Conservation (phyloP, 2,797 vertebrate genomes). For the Cephalopachus bancanus region DNA sequence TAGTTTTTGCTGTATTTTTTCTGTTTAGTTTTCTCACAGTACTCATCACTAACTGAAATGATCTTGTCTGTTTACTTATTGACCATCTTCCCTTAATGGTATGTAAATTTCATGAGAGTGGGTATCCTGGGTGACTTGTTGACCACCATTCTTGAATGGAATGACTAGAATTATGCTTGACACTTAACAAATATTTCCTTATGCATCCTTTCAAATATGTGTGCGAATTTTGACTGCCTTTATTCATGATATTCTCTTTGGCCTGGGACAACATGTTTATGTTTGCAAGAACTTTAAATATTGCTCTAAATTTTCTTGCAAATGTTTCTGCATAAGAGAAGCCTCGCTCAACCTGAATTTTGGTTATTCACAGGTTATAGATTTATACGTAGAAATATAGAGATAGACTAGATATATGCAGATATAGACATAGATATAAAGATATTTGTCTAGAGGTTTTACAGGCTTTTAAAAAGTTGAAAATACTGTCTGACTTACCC, state of each 20-base stretch:
- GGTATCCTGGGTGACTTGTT: background rate
- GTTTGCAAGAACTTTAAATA: background rate
- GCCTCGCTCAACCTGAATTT: background rate
- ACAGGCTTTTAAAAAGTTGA: background rate
- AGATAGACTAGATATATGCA: background rate
- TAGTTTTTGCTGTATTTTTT: background rate
- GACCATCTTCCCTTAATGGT: background rate
- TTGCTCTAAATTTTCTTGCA: background rate
- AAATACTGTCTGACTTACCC: background rate
- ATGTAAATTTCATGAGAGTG: background rate
- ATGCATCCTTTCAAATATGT: background rate
- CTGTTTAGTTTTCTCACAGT: background rate
- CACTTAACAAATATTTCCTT: background rate
- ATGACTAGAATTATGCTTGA: background rate
- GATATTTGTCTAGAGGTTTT: background rate
- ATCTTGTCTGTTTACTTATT: background rate
- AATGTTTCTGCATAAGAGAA: background rate
- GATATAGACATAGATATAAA: background rate
- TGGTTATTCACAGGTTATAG: background rate
- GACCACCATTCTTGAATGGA: background rate
- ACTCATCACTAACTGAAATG: background rate
- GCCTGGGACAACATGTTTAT: background rate
- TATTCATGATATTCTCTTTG: background rate
- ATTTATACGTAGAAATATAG: background rate
- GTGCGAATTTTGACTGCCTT: background rate